phyloP scores from a whole-genome alignment of 2,888 invertebrate species.

The Mythimna lalbum region DNA sequence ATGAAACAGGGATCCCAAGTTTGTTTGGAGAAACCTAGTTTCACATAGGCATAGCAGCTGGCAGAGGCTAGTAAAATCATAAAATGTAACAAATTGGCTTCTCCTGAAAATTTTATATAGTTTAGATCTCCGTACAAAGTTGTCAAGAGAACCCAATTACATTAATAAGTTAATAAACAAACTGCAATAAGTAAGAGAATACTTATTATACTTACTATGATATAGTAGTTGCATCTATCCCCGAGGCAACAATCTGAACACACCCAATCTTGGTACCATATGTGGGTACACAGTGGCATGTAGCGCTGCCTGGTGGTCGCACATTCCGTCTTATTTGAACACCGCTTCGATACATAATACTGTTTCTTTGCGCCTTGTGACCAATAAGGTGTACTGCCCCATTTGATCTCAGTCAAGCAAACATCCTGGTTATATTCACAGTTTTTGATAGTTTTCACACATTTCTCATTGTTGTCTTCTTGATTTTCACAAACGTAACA shows the following conservation, averaged over 20 bases:
- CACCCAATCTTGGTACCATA: slow-evolving; percentile 99
- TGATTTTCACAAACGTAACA: slow-evolving; percentile 99
- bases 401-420: slow-evolving; percentile 96
- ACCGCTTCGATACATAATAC: slow-evolving; percentile 97
- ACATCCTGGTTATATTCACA: slow-evolving; percentile 97
- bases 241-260: slow-evolving; percentile 99
- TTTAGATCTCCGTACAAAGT: background rate
- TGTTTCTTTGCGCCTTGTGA: slow-evolving; percentile 97
- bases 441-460: slow-evolving; percentile 96
- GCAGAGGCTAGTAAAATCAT: too few relatives aligned
- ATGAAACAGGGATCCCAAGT: too few relatives aligned
- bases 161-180: background rate
- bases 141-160: too few relatives aligned
- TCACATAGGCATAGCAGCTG: too few relatives aligned
- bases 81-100: too few relatives aligned
- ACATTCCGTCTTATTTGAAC: slow-evolving; percentile 95
- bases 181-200: background rate
- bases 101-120: too few relatives aligned
- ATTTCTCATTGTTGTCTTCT: slow-evolving; percentile 97
- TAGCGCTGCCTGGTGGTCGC: slow-evolving; percentile 92
- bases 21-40: too few relatives aligned
- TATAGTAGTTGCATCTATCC: slow-evolving; percentile 98
- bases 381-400: slow-evolving; percentile 99
- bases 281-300: slow-evolving; percentile 96
- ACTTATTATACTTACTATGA: slow-evolving; percentile 94